Percentiles rank a stretch among this genome's conserved stretches.
Evolutionary conservation across 2,888 invertebrate genomes (phyloP).

Genomic region (Drosophila fulvimacula): DNA sequence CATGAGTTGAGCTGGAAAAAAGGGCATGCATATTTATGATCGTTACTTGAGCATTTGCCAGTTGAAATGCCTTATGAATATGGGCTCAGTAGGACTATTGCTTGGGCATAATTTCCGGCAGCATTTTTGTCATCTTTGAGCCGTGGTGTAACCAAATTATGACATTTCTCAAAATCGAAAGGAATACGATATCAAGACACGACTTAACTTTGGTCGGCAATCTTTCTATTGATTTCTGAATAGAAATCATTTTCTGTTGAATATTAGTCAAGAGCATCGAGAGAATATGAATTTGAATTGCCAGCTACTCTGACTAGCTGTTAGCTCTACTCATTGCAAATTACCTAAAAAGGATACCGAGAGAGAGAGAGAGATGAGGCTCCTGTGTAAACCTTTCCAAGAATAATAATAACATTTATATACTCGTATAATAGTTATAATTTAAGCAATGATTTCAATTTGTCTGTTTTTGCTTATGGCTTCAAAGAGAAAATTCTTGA

Average conservation of each 20-base stretch:
- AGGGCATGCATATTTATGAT: background rate
- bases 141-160: too few relatives aligned
- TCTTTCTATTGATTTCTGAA: too few relatives aligned
- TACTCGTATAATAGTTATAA: slow-evolving; percentile 9
- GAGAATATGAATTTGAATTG: too few relatives aligned
- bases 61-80: too few relatives aligned
- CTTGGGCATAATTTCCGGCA: background rate
- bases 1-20: background rate
- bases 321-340: background rate
- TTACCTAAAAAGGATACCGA: background rate
- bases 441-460: slow-evolving; percentile 32
- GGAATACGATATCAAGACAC: background rate
- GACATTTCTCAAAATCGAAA: background rate
- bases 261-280: too few relatives aligned
- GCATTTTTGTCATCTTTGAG: background rate
- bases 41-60: background rate
- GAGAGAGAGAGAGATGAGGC: background rate
- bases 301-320: background rate
- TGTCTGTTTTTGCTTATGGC: background rate
- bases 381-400: background rate
- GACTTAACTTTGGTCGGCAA: too few relatives aligned
- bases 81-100: background rate
- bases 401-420: slow-evolving; percentile 12
- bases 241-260: too few relatives aligned
- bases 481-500: slow-evolving; percentile 9